Conservation (phyloP, 2,797 vertebrate genomes). For the Avahi laniger region DNA sequence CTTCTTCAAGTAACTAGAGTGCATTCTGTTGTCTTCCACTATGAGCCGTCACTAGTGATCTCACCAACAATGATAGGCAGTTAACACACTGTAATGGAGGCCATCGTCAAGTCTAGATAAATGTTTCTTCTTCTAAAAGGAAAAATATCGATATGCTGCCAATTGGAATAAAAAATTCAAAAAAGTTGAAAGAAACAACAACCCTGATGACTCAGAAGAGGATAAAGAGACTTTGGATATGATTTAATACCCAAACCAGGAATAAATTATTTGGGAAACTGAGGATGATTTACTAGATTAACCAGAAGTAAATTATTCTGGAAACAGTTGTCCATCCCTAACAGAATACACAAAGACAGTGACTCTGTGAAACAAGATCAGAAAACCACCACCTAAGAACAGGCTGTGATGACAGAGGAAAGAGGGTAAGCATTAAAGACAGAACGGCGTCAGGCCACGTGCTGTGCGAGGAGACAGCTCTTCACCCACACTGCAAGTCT, state of each 20-base stretch:
- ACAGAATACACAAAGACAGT: background rate
- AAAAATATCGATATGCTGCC: background rate
- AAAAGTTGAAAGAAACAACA: background rate
- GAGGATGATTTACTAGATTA: background rate
- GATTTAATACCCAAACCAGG: background rate
- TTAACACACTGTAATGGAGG: background rate
- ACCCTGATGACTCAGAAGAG: background rate
- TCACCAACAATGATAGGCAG: background rate
- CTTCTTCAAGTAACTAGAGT: background rate
- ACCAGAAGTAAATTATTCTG: background rate
- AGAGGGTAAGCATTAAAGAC: background rate
- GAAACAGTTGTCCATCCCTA: background rate
- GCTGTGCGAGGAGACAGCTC: rapidly evolving
- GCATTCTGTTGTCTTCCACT: background rate
- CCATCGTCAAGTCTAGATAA: background rate
- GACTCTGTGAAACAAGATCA: background rate
- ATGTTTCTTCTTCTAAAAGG: background rate
- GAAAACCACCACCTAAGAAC: background rate
- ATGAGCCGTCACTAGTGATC: no score
- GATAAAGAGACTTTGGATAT: background rate
- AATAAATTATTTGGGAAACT: background rate
- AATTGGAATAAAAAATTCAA: background rate
- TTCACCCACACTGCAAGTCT: rapidly evolving
- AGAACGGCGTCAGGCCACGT: rapidly evolving
- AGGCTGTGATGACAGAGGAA: background rate